Percentiles rank a stretch among this genome's conserved stretches.
These are phyloP conservation scores for Sciaenops ocellatus DNA, from an alignment of 2,797 vertebrate species.

Conservation along the genomic window DNA sequence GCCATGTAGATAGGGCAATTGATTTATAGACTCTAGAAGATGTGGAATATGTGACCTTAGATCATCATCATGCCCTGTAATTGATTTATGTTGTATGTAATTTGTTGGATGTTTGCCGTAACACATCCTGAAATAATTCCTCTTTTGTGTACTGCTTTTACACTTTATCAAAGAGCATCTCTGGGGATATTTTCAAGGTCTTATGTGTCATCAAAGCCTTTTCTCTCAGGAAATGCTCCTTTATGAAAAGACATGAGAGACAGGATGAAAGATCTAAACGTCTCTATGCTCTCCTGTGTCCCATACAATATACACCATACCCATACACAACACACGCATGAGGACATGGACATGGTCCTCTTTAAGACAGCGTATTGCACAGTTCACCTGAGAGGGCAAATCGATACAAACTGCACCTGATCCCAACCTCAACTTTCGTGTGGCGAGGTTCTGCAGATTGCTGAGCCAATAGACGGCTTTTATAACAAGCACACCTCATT, in stretches of 20 bases:
- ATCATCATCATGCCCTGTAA: slow-evolving; percentile 36
- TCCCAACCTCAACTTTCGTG: slow-evolving; percentile 38
- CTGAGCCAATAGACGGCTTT: slow-evolving; percentile 48
- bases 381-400: slow-evolving; percentile 59
- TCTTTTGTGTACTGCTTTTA: slow-evolving; percentile 5
- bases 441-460: slow-evolving; percentile 35
- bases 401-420: slow-evolving; percentile 64
- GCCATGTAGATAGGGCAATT: slow-evolving; percentile 27
- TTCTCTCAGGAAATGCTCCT: slow-evolving; percentile 3
- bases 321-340: slow-evolving; percentile 5
- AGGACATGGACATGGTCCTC: slow-evolving; percentile 30
- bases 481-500: slow-evolving; percentile 61
- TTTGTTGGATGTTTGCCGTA: slow-evolving; percentile 29
- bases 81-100: slow-evolving; percentile 48
- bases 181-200: slow-evolving; percentile 1
- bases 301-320: background rate
- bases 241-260: slow-evolving; percentile 15
- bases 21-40: slow-evolving; percentile 44
- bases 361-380: slow-evolving; percentile 43
- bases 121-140: slow-evolving; percentile 20
- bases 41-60: slow-evolving; percentile 33
- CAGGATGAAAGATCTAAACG: slow-evolving; percentile 12
- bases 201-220: background rate
- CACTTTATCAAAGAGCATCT: background rate
- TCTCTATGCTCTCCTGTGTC: slow-evolving; percentile 12